These are phyloP conservation scores for Thymelicus sylvestris DNA, from an alignment of 2,888 invertebrate genomes.

Conservation along the genomic window DNA sequence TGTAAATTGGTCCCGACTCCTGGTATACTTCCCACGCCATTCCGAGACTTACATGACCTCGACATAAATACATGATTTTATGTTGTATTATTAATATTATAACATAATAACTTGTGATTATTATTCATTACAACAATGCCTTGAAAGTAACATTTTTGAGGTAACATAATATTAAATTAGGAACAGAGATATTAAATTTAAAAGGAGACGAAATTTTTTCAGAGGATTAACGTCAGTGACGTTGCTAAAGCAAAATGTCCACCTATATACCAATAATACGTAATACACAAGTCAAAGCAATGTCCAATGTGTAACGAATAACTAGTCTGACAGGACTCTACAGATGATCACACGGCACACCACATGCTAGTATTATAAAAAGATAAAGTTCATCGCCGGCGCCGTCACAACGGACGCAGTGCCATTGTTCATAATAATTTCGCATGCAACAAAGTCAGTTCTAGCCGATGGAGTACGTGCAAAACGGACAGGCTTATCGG, in stretches of 20 bases:
- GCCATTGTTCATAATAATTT: constrained; percentile 13
- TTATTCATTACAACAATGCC: no score
- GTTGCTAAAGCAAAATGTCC: no score
- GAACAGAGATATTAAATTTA: no score
- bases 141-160: no score
- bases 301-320: no score
- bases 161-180: no score
- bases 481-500: constrained; percentile 50
- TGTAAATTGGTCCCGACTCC: constrained; percentile 1
- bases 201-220: no score
- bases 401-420: constrained; percentile 4
- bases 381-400: constrained; percentile 19
- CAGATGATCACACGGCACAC: background rate
- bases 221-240: no score
- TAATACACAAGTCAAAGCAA: background rate
- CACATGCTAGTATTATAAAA: background rate
- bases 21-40: constrained; percentile 3
- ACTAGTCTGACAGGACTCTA: background rate
- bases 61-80: constrained; percentile 12
- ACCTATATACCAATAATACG: no score
- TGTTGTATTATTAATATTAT: background rate
- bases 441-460: constrained; percentile 8
- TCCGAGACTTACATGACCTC: background rate
- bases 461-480: constrained; percentile 14
- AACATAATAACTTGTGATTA: no score